Evolutionary conservation across 2,113 vertebrate species (phyloP).

Genomic region (Psettodes erumei): DNA sequence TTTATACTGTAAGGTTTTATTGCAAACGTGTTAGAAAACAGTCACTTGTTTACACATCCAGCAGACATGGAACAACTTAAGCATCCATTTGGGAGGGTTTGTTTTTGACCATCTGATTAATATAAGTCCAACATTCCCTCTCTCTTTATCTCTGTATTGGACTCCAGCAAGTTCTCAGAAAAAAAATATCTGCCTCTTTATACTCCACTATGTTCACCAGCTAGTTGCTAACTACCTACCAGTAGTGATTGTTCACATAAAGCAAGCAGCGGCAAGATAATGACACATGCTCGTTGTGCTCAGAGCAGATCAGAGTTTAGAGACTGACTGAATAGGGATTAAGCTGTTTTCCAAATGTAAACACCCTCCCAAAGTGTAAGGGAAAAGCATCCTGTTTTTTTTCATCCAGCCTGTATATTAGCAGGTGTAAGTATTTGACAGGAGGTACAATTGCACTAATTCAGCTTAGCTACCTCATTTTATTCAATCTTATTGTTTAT

Average conservation of each 20-base stretch:
- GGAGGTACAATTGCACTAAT: conserved; percentile 38
- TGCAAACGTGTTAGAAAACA: neutral
- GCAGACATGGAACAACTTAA: neutral
- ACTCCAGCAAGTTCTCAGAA: neutral
- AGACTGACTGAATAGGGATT: neutral
- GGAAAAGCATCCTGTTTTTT: neutral
- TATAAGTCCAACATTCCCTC: too few species aligned
- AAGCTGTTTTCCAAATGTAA: neutral
- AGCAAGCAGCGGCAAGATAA: too few species aligned
- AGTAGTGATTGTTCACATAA: too few species aligned
- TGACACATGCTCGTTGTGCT: neutral
- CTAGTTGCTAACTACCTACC: neutral
- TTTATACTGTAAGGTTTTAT: too few species aligned
- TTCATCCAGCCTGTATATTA: conserved; percentile 3
- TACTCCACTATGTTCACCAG: neutral
- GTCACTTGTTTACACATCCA: neutral
- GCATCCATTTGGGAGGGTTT: too few species aligned
- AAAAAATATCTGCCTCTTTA: neutral
- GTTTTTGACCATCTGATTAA: too few species aligned
- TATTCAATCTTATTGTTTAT: conserved; percentile 44
- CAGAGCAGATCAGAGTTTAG: neutral
- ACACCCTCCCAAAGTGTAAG: neutral
- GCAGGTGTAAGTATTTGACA: conserved; percentile 19
- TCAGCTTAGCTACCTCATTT: conserved; percentile 37
- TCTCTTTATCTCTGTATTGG: neutral